Conservation (phyloP, 2,888 invertebrate genomes). For the Cataglyphis rosenhaueri region DNA sequence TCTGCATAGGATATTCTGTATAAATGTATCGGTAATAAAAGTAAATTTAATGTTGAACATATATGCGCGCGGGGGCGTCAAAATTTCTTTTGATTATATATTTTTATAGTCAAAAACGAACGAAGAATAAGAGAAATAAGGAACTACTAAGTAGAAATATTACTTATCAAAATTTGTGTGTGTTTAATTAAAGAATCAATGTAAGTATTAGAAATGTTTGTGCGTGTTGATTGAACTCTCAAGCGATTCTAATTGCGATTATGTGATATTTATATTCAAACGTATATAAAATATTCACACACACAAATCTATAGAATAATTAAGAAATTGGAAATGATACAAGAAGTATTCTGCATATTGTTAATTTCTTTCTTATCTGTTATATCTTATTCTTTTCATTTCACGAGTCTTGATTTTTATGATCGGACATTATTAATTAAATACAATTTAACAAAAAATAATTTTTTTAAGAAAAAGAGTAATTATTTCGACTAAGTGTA, state of each 20-base stretch:
- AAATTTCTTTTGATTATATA: not conserved
- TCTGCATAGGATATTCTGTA: not conserved
- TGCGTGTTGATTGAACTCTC: not conserved
- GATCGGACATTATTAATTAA: not conserved
- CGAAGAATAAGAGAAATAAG: conserved; percentile 12
- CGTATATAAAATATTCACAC: not conserved
- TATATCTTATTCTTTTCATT: conserved; percentile 37
- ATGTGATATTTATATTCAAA: not conserved
- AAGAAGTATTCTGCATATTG: not conserved
- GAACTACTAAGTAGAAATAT: not conserved
- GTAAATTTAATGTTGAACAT: not conserved
- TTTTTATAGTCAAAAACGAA: not conserved
- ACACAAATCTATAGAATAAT: too few relatives aligned
- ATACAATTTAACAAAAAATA: not conserved
- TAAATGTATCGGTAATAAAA: not conserved
- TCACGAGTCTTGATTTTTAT: not conserved
- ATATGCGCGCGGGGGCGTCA: not conserved
- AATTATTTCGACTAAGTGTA: not conserved
- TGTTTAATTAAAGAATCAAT: not conserved
- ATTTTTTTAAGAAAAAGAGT: not conserved
- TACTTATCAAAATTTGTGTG: not conserved
- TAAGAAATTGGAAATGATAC: not conserved
- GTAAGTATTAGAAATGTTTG: not conserved
- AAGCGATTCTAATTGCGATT: not conserved
- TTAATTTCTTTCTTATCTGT: conserved; percentile 9